Base-by-base conservation (phyloP, 2,888 invertebrate species). In the Thereva nobilitata region DNA sequence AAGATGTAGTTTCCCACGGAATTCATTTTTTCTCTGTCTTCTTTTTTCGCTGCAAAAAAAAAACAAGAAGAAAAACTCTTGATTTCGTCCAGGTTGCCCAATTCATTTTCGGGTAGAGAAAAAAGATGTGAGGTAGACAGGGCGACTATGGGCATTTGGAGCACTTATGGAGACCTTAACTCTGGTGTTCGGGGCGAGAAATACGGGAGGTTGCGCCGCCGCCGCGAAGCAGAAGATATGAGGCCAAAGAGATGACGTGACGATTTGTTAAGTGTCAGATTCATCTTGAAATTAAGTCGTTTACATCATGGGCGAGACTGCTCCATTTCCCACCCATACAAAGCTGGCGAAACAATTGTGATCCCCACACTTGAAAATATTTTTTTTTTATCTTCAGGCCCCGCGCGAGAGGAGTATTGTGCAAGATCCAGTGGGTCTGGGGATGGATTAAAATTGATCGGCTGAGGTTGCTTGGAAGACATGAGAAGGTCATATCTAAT, bases 311-410 rank as follows among this genome's bases (percentile, higher is more conserved):
- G 54, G 54, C 23, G 53, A 45, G 59, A 35, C 54, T 68, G 68
- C 68, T 68, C 68, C 44, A 68, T 56, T 68, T 68, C 68, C 63
- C 68, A 68, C 53, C 66, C 52, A 66, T 66, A 64, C 64, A 68
- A 68, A 66, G 55, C 23, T 44, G 63, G 64, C 50, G 37, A 56
- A 66, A 68, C 68, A 68, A 68, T 68, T 57, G 23, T 23, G 68
- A 66, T 53, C 66, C 66, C 64, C 68, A 68, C 68, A 68, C 68
- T 68, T 68, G 68, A 68, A 68, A 68, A 66, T 66, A 9, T 42
- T 23, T 10, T 49, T 40, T 40, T 50, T 50, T 34, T 44, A 10
- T 61, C 50, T 50, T 49, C 50, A 61, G 49, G 50, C 4, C 9
- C 8, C 23, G 38, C 47, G 35, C 23, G 57, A 12, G 61, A 50